A percentile compares a stretch with the other conserved stretches of the same genome.
Conservation (phyloP, 1,140 invertebrate species). For the Drosophila sucinea region DNA sequence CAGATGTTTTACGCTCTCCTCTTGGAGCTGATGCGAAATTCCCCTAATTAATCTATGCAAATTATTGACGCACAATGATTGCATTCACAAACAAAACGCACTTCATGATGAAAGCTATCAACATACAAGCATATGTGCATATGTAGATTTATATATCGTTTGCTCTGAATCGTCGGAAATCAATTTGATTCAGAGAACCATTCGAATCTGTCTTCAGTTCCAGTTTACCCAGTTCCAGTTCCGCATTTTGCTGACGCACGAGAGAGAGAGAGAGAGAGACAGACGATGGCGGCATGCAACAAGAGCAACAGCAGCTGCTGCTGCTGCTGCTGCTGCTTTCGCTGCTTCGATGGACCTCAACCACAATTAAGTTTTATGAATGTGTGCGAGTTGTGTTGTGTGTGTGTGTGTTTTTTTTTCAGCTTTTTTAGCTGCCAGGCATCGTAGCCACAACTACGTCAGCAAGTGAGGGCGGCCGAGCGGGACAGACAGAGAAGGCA, state of each 20-base stretch:
- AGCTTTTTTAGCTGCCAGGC: background rate
- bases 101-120: too few relatives aligned
- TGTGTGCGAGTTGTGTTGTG: background rate
- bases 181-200: background rate
- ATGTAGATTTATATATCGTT: background rate
- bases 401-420: background rate
- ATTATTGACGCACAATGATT: background rate
- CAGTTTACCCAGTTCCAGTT: constrained; percentile 41
- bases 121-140: background rate
- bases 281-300: constrained; percentile 36
- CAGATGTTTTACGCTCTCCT: too few relatives aligned
- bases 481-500: background rate
- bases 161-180: background rate
- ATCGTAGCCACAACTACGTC: constrained; percentile 39
- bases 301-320: constrained; percentile 17
- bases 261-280: background rate
- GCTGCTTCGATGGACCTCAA: constrained; percentile 19
- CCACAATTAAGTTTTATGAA: constrained; percentile 60
- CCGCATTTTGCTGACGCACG: constrained; percentile 48
- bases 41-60: background rate
- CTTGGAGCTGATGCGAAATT: background rate
- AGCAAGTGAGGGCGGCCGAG: constrained; percentile 10
- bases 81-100: background rate
- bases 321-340: constrained; percentile 9
- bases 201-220: constrained; percentile 28